A percentile compares a stretch with the other conserved stretches of the same genome.
phyloP scores from a whole-genome alignment of 2,113 vertebrate genomes.

The Rhinolophus sinicus region DNA sequence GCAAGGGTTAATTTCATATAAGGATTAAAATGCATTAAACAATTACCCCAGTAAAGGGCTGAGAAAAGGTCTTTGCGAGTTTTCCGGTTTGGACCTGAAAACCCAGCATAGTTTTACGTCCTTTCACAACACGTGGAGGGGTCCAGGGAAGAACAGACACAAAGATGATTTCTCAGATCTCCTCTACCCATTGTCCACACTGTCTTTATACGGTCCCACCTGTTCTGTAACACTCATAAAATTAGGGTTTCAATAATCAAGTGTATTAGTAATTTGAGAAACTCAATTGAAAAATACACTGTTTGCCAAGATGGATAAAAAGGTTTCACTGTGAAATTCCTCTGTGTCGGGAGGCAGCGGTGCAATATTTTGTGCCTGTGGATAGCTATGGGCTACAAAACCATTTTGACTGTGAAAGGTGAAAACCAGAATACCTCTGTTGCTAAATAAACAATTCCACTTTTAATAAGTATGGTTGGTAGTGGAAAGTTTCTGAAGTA shows the following conservation, averaged over 20 bases:
- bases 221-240: constrained; percentile 11
- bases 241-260: background rate
- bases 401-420: background rate
- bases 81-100: background rate
- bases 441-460: background rate
- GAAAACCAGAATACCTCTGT: background rate
- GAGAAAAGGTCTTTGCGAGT: background rate
- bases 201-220: background rate
- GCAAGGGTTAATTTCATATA: background rate
- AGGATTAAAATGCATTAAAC: background rate
- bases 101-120: background rate
- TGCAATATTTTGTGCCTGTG: background rate
- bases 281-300: background rate
- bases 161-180: background rate
- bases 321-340: background rate
- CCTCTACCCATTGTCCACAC: background rate
- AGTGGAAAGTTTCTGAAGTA: background rate
- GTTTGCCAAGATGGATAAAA: constrained; percentile 1
- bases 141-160: background rate
- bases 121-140: background rate
- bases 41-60: background rate
- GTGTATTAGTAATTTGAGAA: background rate
- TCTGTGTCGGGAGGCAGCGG: background rate
- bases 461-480: background rate
- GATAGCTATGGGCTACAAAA: background rate